Evolutionary conservation across 2,113 vertebrate species (phyloP), one percentile per base, ranked within the genome.

Genomic region (Silurus asotus): DNA sequence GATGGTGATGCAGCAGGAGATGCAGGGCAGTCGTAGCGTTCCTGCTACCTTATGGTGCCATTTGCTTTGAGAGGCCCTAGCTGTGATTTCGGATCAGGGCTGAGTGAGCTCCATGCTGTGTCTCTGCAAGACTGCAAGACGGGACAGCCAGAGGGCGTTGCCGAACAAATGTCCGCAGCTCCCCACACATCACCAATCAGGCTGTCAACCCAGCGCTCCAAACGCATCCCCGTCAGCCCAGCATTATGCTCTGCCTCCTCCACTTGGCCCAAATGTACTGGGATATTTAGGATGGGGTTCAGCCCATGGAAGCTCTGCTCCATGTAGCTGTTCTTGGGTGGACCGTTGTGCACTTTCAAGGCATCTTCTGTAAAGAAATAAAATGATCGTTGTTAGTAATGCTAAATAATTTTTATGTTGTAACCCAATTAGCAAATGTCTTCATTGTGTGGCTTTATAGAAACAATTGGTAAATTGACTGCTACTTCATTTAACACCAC

Each of bases 281-380:
- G 97, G 90, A 99, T 95, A 90, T 97, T 97, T 58, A 99, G 95
- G 53, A 99, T 96, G 0, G 97, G 96, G 91, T 98, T 99, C 87
- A 99, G 95, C 84, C 97, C 96, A 74, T 98, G 98, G 94, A 99
- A 99, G 83, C 97, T 99, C 94, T 99, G 98, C 93, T 99, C 98
- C 98, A 99, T 99, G 94, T 99, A 99, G 20, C 97, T 94, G n/a
- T 96, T 97, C 92, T 96, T 98, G 0, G 90, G 93, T 0, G 98
- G 98, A 2, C 98, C 98, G 0, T 92, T 94, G 93, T 99, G 98
- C 6, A 97, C 87, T 93, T 93, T 97, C 87, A 96, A 13, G 0
- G 96, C 92, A 84, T 99, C 97, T 84, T 98, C 98, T 99, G 95
- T 19, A 55, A 80, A 82, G n/a, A 81, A 70, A 79, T 0, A 56